phyloP scores from a whole-genome alignment of 2,888 invertebrate genomes.

The Acanthosoma haemorrhoidale region DNA sequence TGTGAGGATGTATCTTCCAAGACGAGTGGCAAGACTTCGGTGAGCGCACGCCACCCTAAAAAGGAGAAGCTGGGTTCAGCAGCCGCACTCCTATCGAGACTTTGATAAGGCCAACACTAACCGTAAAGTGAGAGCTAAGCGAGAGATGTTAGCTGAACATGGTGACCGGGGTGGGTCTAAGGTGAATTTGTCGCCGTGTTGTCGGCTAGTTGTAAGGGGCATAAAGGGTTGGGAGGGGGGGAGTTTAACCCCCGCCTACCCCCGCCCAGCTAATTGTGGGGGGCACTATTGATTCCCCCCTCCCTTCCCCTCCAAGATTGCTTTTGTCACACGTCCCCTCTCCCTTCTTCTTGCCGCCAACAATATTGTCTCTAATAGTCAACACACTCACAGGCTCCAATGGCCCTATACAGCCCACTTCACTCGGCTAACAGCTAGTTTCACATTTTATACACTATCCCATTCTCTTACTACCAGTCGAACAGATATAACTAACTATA shows the following conservation, averaged over 20 bases:
- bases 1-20: too few relatives aligned
- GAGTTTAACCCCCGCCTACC: conserved; percentile 1
- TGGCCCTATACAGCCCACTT: neutral
- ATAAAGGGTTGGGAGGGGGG: conserved; percentile 18
- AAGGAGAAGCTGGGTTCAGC: too few relatives aligned
- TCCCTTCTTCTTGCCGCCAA: conserved; percentile 13
- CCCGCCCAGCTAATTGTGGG: conserved; percentile 25
- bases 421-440: neutral
- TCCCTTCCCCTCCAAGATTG: conserved; percentile 34
- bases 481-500: neutral
- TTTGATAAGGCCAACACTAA: neutral
- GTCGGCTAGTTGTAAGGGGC: conserved; percentile 30
- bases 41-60: too few relatives aligned
- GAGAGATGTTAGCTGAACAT: neutral
- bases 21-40: too few relatives aligned
- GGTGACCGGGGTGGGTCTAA: neutral
- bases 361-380: conserved; percentile 28
- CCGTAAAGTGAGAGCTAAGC: neutral
- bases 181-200: conserved; percentile 28
- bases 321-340: conserved; percentile 36
- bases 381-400: neutral
- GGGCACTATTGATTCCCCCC: conserved; percentile 31
- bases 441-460: neutral
- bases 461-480: neutral
- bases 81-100: too few relatives aligned